Evolutionary conservation across 92 coral and sea anemone species (phyloP).

Genomic region (Epizoanthus scotinus): DNA sequence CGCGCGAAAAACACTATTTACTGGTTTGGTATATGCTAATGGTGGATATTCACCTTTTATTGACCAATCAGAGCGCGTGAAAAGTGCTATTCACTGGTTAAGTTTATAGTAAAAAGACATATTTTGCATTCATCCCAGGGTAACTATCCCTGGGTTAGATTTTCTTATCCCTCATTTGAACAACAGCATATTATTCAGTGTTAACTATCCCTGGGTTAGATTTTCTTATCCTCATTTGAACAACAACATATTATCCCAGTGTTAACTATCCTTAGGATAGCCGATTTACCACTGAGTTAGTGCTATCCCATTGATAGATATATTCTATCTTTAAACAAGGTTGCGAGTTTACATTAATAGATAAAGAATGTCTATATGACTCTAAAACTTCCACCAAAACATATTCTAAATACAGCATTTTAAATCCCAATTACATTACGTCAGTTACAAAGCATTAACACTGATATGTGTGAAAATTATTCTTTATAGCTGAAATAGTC

Average conservation of each 20-base stretch:
- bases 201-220: neutral
- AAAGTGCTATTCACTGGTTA: no score
- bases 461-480: neutral
- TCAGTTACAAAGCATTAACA: no score
- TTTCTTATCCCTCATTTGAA: neutral
- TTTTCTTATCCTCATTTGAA: neutral
- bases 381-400: neutral
- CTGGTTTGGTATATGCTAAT: no score
- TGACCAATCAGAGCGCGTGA: no score
- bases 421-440: no score
- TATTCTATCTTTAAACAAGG: neutral
- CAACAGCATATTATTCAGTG: no score
- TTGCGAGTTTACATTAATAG: neutral
- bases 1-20: no score
- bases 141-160: neutral
- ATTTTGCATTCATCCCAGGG: constrained; percentile 1
- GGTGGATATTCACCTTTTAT: no score
- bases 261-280: neutral
- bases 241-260: neutral
- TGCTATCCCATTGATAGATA: neutral
- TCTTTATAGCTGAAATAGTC: neutral
- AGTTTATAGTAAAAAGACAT: no score
- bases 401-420: no score
- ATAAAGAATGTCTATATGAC: neutral
- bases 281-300: neutral